A percentile compares a stretch with the other conserved stretches of the same genome.
These are phyloP conservation scores for Deroplatys truncata DNA, from an alignment of 2,888 invertebrate genomes.

Conservation along the genomic window DNA sequence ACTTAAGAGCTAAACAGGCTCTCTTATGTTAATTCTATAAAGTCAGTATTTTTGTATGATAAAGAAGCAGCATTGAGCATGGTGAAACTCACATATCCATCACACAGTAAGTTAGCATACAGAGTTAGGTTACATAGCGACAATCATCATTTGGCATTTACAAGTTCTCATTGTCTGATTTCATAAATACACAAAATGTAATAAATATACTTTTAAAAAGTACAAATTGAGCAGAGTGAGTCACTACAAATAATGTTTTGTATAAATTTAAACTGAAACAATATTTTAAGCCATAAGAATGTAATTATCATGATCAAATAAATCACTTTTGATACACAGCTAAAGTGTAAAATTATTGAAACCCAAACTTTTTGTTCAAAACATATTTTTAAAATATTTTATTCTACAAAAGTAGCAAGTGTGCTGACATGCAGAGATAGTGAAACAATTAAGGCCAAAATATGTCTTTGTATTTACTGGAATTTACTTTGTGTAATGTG, in stretches of 20 bases:
- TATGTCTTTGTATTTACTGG: background rate
- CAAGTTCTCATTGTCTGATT: background rate
- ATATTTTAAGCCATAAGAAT: background rate
- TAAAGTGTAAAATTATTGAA: background rate
- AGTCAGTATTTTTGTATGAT: background rate
- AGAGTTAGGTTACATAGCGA: background rate
- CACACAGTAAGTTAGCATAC: background rate
- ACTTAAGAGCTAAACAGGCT: background rate
- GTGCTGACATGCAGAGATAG: background rate
- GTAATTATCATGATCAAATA: background rate
- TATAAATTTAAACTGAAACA: background rate
- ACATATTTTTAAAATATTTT: background rate
- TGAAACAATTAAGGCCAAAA: background rate
- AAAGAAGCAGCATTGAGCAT: conserved; percentile 5
- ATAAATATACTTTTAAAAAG: background rate
- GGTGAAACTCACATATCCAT: background rate
- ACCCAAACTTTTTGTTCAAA: background rate
- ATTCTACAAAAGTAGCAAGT: background rate
- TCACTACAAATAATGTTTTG: background rate
- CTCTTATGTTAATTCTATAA: background rate
- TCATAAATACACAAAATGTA: background rate
- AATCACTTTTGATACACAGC: background rate
- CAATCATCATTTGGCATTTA: background rate
- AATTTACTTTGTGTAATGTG: background rate
- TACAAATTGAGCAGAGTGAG: background rate